phyloP scores from a whole-genome alignment of 2,113 vertebrate genomes.

The Rhinopithecus roxellana region DNA sequence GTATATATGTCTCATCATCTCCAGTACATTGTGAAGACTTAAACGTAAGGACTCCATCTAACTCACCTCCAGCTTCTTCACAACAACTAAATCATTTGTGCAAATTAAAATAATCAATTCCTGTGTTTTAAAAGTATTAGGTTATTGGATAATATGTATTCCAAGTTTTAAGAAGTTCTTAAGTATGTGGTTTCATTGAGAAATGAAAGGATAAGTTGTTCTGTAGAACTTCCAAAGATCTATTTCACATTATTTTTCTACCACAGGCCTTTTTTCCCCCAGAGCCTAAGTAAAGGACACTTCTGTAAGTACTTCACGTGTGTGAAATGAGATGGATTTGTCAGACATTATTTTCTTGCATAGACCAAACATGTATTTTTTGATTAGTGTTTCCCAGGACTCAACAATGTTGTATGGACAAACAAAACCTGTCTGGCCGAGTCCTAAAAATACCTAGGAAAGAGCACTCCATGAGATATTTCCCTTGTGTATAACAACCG shows the following conservation, averaged over 20 bases:
- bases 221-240: neutral
- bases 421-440: neutral
- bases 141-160: neutral
- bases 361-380: neutral
- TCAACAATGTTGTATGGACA: neutral
- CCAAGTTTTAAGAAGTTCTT: neutral
- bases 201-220: neutral
- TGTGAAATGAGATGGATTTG: neutral
- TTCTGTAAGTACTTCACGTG: neutral
- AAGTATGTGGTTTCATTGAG: neutral
- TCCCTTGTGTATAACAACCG: neutral
- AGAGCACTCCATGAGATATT: neutral
- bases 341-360: neutral
- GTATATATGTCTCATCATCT: neutral
- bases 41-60: neutral
- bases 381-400: neutral
- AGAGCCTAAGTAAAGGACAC: neutral
- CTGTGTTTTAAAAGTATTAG: neutral
- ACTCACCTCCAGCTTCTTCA: neutral
- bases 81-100: neutral
- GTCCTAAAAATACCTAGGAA: neutral
- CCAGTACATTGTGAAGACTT: neutral
- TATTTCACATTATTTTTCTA: slow-evolving; percentile 6
- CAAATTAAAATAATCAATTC: neutral
- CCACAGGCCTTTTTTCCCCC: neutral